A percentile compares a stretch with the other conserved stretches of the same genome.
Conservation (phyloP, 2,888 invertebrate species). For the Thysanoteuthis rhombus region DNA sequence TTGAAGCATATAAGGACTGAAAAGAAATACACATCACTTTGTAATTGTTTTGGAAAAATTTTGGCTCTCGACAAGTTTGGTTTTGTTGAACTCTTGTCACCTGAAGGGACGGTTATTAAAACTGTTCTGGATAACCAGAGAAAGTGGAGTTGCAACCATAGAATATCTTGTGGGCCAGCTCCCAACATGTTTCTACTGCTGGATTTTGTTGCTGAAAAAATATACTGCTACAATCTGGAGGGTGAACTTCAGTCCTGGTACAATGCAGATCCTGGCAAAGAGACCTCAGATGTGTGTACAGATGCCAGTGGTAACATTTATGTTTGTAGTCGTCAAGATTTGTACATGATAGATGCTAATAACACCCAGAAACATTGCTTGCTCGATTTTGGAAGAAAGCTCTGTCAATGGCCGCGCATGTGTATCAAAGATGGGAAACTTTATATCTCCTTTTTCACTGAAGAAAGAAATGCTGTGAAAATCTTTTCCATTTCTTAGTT, state of each 20-base stretch:
- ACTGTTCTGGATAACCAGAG: background rate
- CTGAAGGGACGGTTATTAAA: background rate
- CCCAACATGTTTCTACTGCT: background rate
- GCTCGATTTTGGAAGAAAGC: background rate
- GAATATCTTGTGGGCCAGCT: background rate
- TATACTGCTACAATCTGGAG: background rate
- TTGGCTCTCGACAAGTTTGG: background rate
- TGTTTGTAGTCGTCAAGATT: background rate
- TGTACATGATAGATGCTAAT: background rate
- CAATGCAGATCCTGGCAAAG: background rate
- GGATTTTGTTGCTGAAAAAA: background rate
- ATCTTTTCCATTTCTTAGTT: background rate
- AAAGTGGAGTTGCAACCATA: background rate
- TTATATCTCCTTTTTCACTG: background rate
- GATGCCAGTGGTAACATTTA: background rate
- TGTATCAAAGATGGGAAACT: background rate
- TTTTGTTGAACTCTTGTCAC: background rate
- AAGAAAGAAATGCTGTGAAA: background rate
- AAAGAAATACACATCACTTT: background rate
- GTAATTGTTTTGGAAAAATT: background rate
- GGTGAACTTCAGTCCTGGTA: background rate
- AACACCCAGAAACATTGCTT: background rate
- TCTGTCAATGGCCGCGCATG: background rate
- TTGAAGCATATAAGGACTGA: background rate
- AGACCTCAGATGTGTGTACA: background rate